These are phyloP conservation scores for Nephrotoma flavescens DNA, from an alignment of 2,888 invertebrate genomes.

Conservation along the genomic window DNA sequence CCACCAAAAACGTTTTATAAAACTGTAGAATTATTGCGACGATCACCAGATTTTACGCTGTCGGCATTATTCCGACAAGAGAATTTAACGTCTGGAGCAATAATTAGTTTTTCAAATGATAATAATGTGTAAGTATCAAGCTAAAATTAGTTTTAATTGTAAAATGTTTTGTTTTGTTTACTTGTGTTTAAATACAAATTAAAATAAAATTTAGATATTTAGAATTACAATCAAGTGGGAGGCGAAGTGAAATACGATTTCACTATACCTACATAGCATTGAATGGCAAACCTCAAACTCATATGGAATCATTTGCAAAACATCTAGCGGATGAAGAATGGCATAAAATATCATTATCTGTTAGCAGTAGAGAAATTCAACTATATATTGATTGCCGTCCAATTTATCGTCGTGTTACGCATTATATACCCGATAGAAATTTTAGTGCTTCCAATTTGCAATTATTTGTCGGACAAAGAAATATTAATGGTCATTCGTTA, in stretches of 20 bases:
- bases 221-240: conserved; percentile 82
- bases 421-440: conserved; percentile 58
- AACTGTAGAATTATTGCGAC: conserved; percentile 51
- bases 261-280: conserved; percentile 49
- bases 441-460: conserved; percentile 56
- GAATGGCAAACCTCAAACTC: conserved; percentile 45
- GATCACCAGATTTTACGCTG: conserved; percentile 66
- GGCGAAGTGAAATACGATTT: conserved; percentile 71
- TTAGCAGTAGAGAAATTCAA: conserved; percentile 71
- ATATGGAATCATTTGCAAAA: conserved; percentile 77
- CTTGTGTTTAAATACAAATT: conserved; percentile 11
- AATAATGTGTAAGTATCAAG: conserved; percentile 45
- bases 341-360: conserved; percentile 73
- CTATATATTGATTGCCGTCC: conserved; percentile 77
- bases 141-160: background rate
- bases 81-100: conserved; percentile 66
- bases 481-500: conserved; percentile 59
- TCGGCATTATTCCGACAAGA: conserved; percentile 65
- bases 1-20: conserved; percentile 30
- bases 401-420: conserved; percentile 64
- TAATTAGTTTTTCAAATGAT: conserved; percentile 69
- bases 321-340: conserved; percentile 75
- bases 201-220: conserved; percentile 49
- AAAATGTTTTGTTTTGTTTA: background rate
- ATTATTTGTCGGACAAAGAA: conserved; percentile 80